Evolutionary conservation across 2,888 invertebrate species (phyloP), one percentile per base, ranked within the genome.

Genomic region (Gisinianus flammeolus): DNA sequence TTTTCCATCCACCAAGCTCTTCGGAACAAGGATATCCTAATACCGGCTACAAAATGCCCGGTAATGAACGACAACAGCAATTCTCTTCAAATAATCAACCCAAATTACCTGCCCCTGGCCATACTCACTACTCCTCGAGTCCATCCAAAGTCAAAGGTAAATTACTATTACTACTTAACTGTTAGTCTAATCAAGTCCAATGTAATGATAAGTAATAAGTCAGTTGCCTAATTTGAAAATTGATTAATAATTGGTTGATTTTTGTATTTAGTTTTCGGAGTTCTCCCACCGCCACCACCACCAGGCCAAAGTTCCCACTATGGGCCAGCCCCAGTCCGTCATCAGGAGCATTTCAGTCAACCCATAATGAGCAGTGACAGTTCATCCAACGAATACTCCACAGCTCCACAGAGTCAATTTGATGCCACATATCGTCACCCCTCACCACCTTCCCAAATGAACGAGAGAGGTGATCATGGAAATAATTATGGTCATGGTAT

Each of bases 11-110:
- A 5, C 68, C 73, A 26, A 64, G 33, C 12, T 64, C 64, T 44
- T 52, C 28, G n/a, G 77, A 77, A 26, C 44, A 35, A 22, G 77
- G 77, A 19, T 77, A 77, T 33, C 77, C 77, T 16, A 71, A 71
- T 0, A 77, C 77, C 10, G 44, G 64, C 16, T 77, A 77, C 66
- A 77, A 71, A 44, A 64, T 77, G 54, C 71, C 62, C n/a, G 8
- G 52, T 6, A 66, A 33, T 69, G 69, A 56, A 2, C 44, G 76
- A 6, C 56, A 30, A 24, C n/a, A n/a, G n/a, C n/a, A n/a, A n/a
- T n/a, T n/a, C n/a, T n/a, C n/a, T n/a, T n/a, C n/a, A n/a, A 58
- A 6, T 12, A 52, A 28, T 19, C 2, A 10, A 6, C 30, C 64
- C 2, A 58, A 67, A 44, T n/a, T 22, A 16, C 54, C 54, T 22